Evolutionary conservation across 1,140 invertebrate genomes (phyloP).

Genomic region (Dreissena polymorpha): DNA sequence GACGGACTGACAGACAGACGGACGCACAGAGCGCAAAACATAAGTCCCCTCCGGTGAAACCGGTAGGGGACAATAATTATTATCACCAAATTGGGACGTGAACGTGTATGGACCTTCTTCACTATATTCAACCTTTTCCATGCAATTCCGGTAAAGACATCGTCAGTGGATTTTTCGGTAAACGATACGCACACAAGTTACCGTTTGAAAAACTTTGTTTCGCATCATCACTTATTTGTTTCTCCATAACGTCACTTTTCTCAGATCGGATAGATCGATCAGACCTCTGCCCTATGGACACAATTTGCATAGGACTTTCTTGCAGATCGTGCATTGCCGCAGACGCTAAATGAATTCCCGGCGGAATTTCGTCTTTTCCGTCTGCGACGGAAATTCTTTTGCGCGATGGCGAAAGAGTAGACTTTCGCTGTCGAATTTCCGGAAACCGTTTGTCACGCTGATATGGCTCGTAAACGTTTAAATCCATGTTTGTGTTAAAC

Average conservation of each 20-base stretch:
- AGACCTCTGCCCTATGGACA: neutral
- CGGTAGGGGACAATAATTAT: too few species aligned
- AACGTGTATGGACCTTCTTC: too few species aligned
- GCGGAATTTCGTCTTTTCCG: neutral
- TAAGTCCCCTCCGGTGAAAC: too few species aligned
- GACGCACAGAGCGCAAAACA: too few species aligned
- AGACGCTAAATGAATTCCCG: neutral
- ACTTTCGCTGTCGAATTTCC: slow-evolving; percentile 33
- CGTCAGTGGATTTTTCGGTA: slow-evolving; percentile 16
- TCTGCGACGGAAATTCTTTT: slow-evolving; percentile 4
- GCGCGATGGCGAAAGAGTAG: slow-evolving; percentile 21
- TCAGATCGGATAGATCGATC: too few species aligned
- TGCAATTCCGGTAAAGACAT: slow-evolving; percentile 37
- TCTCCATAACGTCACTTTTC: too few species aligned
- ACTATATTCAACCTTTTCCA: slow-evolving; percentile 13
- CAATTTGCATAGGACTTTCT: slow-evolving; percentile 46
- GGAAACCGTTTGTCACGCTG: slow-evolving; percentile 48
- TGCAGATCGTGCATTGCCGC: slow-evolving; percentile 12
- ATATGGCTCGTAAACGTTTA: slow-evolving; percentile 24
- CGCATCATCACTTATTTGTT: too few species aligned
- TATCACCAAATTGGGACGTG: too few species aligned
- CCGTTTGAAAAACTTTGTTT: too few species aligned
- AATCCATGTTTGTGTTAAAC: neutral
- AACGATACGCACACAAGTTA: neutral
- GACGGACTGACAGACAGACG: too few species aligned